Evolutionary conservation across 2,797 vertebrate genomes (phyloP), one percentile per base, ranked within the genome.

Genomic region (Periparus ater): DNA sequence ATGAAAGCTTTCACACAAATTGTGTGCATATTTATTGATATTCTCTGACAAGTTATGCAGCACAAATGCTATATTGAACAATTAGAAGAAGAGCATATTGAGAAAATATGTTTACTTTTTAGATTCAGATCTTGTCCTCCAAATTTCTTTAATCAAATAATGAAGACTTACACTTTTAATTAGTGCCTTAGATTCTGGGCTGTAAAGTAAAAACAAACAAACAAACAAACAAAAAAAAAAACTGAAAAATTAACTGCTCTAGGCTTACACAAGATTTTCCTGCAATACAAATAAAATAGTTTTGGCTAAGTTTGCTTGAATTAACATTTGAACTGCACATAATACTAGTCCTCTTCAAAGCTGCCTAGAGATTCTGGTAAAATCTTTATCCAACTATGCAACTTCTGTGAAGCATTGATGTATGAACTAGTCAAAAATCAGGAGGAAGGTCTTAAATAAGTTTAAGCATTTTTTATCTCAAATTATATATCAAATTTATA

Each of bases 161-260:
- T 50, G 74, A 95, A 89, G 62, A 77, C 32, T 78, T 57, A 67
- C 27, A 58, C 22, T 93, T 89, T 76, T 71, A 76, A 82, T 91
- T 76, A 72, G 36, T 53, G 30, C 53, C 61, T 89, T 85, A 45
- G n/a, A 79, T 74, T 83, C 71, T 77, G 48, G 34, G 8, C 30
- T 70, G 38, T 62, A 54, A 92, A 89, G 17, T 53, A 40, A 71
- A 60, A 66, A n/a, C n/a, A n/a, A n/a, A n/a, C n/a, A n/a, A 44
- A 80, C 50, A 13, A 42, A 42, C 13, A 42, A 14, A 42, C 17
- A 42, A 42, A 42, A 42, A 42, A 42, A 42, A 16, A 16, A 42
- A 42, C 42, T 17, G 17, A 72, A 63, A 73, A 73, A 48, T 62
- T 74, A 72, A 67, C 10, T 92, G 11, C 17, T 58, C 16, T 48